Base-by-base conservation (phyloP, 1,140 invertebrate species). In the Macrosteles quadrilineatus region DNA sequence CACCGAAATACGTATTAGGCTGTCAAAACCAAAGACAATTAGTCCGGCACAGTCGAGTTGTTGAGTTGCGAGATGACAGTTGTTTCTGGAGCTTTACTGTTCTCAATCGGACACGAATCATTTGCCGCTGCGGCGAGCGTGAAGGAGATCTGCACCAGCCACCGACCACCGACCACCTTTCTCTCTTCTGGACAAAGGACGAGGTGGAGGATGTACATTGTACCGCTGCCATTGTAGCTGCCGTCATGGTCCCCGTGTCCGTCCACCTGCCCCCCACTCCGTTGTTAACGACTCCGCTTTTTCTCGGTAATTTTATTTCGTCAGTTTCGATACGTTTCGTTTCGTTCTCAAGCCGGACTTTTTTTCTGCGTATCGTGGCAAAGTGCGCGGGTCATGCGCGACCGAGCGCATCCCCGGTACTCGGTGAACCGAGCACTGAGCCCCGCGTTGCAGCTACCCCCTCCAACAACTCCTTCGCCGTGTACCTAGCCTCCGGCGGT, bases 351-450 rank as follows among this genome's bases (percentile, higher is more conserved):
- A 19, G 30, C 30, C 4, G 62, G 62, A 40, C 14, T 59, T 59
- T 59, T n/a, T 62, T 62, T 62, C 57, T 31, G 27, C 32, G 65
- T 67, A 47, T 67, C 63, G 66, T 23, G 55, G 67, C 50, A 50
- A 64, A 62, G 71, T 59, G 67, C 55, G 68, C 45, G 71, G 53
- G 68, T 72, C 70, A 71, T 72, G 73, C 68, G 71, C 73, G 71
- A 57, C 73, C 50, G 67, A 74, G 71, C 73, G 67, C 73, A 74
- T 74, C 73, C 73, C 73, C 73, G 73, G 73, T 68, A 59, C 21
- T 59, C 67, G 40, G 47, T 69, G 50, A 59, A 69, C 50, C 67
- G 67, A 62, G n/a, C n/a, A n/a, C n/a, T n/a, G n/a, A n/a, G n/a
- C n/a, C n/a, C n/a, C n/a, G n/a, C n/a, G n/a, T n/a, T n/a, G n/a